Evolutionary conservation across 2,888 invertebrate species (phyloP).

Genomic region (Norana najaformis): DNA sequence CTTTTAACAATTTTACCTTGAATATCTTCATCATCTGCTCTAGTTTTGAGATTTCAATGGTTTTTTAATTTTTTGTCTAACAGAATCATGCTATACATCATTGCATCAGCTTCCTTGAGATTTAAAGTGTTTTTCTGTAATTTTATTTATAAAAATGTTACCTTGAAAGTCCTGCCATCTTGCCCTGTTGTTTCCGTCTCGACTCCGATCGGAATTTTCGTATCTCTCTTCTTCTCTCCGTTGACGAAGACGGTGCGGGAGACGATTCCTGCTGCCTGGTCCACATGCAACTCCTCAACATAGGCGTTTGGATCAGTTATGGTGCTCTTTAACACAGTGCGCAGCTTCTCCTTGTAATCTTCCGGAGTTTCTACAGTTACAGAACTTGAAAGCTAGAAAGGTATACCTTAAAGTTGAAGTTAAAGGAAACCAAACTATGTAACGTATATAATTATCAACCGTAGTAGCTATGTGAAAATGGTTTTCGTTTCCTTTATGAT

Average conservation of each 20-base stretch:
- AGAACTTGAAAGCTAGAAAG: not conserved
- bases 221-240: not conserved
- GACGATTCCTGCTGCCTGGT: not conserved
- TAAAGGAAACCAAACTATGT: not conserved
- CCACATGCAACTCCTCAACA: not conserved
- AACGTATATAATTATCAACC: not conserved
- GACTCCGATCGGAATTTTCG: not conserved
- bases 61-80: not conserved
- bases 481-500: not conserved
- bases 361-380: not conserved
- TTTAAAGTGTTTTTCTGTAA: no score
- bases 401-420: no score
- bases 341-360: not conserved
- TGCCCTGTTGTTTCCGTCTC: not conserved
- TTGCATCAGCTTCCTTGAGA: not conserved
- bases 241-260: not conserved
- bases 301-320: not conserved
- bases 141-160: not conserved
- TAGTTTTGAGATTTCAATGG: no score
- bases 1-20: no score
- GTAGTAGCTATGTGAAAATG: not conserved
- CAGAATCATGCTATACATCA: not conserved
- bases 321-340: not conserved
- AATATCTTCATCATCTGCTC: no score
- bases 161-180: conserved; percentile 4